Conservation (phyloP, 2,113 vertebrate genomes). For the Colinus virginianus region DNA sequence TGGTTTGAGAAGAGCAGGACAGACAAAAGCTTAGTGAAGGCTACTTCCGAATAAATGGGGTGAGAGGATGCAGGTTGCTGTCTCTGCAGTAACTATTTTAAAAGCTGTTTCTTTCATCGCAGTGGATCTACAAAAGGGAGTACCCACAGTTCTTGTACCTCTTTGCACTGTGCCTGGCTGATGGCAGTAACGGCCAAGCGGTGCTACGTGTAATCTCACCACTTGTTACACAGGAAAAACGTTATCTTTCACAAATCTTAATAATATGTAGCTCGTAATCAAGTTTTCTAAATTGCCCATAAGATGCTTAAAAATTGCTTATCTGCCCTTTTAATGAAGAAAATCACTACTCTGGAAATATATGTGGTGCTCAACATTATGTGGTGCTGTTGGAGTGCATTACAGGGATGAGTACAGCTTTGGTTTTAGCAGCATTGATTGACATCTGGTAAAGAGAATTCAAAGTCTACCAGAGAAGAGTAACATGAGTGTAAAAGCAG, state of each 20-base stretch:
- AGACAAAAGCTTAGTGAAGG: slow-evolving; percentile 41
- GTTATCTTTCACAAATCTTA: neutral
- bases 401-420: neutral
- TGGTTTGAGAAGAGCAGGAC: slow-evolving; percentile 15
- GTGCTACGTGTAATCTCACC: neutral
- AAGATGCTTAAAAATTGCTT: neutral
- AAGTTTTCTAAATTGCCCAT: neutral
- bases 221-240: neutral
- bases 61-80: slow-evolving; percentile 49
- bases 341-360: neutral
- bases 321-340: neutral
- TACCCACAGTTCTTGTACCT: neutral
- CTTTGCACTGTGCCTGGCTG: neutral
- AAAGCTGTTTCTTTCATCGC: slow-evolving; percentile 11
- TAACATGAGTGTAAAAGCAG: neutral
- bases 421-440: neutral
- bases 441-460: neutral
- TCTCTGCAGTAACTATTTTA: slow-evolving; percentile 41
- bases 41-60: slow-evolving; percentile 52
- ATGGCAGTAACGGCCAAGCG: neutral
- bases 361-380: neutral
- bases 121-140: neutral
- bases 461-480: neutral
- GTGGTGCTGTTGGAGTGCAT: neutral
- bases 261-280: neutral